Evolutionary conservation across 1,140 invertebrate genomes (phyloP).

Genomic region (Spodoptera frugiperda): DNA sequence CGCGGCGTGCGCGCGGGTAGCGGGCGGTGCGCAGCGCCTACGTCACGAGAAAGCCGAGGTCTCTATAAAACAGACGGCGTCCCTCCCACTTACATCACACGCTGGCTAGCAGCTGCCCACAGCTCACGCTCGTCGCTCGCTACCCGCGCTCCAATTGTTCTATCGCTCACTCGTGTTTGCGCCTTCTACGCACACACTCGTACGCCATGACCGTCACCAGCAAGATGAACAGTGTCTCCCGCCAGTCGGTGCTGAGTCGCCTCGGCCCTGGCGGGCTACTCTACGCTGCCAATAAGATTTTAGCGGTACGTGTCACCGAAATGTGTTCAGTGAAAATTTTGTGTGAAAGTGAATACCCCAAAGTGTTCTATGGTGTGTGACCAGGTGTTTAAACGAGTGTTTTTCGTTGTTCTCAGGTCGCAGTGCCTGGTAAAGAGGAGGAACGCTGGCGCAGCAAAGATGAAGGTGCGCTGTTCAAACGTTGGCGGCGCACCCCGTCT

Average conservation of each 20-base stretch:
- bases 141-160: constrained; percentile 60
- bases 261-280: constrained; percentile 79
- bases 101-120: constrained; percentile 73
- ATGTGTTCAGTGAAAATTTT: constrained; percentile 62
- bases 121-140: constrained; percentile 69
- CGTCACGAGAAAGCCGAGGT: constrained; percentile 81
- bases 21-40: constrained; percentile 60
- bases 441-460: constrained; percentile 81
- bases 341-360: constrained; percentile 64
- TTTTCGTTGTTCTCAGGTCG: constrained; percentile 82
- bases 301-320: constrained; percentile 79
- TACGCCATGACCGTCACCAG: constrained; percentile 83
- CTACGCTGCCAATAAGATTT: constrained; percentile 82
- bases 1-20: constrained; percentile 50
- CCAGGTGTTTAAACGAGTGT: constrained; percentile 73
- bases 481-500: constrained; percentile 73
- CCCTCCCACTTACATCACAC: constrained; percentile 78
- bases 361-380: constrained; percentile 59
- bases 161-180: constrained; percentile 70
- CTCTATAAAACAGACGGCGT: constrained; percentile 77
- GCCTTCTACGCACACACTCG: constrained; percentile 65
- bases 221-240: constrained; percentile 85
- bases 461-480: constrained; percentile 77
- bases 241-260: constrained; percentile 78
- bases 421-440: constrained; percentile 79